A percentile compares a stretch with the other conserved stretches of the same genome.
Evolutionary conservation across 2,113 vertebrate genomes (phyloP).

Genomic region (Xyliphius kryptos): DNA sequence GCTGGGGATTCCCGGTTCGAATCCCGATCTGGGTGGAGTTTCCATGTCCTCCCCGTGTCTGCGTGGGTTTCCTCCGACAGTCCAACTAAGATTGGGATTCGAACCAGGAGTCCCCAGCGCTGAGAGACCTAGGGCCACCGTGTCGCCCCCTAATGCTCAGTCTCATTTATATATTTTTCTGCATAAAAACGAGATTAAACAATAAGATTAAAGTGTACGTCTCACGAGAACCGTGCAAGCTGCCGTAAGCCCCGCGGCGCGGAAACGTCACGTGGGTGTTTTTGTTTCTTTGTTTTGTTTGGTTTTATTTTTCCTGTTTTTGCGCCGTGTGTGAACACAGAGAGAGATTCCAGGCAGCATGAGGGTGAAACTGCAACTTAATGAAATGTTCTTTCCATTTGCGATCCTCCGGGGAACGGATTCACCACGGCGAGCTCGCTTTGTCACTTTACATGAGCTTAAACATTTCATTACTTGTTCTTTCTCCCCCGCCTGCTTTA

Average conservation of each 20-base stretch:
- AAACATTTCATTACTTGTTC: constrained; percentile 60
- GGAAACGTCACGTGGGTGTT: constrained; percentile 27
- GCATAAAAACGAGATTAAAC: no score
- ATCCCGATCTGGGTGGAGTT: no score
- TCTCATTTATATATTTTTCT: no score
- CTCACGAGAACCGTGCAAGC: background rate
- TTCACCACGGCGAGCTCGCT: constrained; percentile 53
- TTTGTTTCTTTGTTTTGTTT: no score
- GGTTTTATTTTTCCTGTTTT: background rate
- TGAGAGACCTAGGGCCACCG: no score
- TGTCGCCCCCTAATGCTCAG: no score
- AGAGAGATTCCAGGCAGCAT: constrained; percentile 51
- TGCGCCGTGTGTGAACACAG: constrained; percentile 44
- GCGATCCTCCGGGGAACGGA: constrained; percentile 57
- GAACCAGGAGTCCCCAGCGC: no score
- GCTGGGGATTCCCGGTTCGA: no score
- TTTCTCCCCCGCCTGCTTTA: constrained; percentile 52
- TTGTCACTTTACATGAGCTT: constrained; percentile 63
- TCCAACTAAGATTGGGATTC: no score
- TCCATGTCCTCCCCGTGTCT: no score
- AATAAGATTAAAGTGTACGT: no score
- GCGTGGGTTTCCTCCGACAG: no score
- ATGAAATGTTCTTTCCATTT: constrained; percentile 63
- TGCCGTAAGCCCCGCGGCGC: background rate
- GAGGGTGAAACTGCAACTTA: constrained; percentile 51